Conservation (phyloP, 2,797 vertebrate genomes). For the Parambassis ranga region DNA sequence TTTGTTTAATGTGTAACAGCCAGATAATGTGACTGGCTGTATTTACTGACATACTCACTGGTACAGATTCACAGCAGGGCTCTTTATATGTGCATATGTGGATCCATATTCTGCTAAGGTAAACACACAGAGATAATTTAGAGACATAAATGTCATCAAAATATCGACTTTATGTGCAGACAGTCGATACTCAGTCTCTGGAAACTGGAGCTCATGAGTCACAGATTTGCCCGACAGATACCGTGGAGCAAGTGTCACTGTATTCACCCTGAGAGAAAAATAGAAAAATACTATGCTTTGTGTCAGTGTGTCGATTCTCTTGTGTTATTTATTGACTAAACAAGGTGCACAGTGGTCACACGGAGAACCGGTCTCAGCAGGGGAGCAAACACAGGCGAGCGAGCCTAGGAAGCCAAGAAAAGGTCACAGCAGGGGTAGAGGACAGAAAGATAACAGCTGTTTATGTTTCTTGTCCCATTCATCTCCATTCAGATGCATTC, state of each 20-base stretch:
- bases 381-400: slow-evolving; percentile 35
- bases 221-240: slow-evolving; percentile 37
- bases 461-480: slow-evolving; percentile 68
- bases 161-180: slow-evolving; percentile 17
- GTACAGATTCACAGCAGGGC: background rate
- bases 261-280: slow-evolving; percentile 30
- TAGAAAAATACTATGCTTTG: slow-evolving; percentile 49
- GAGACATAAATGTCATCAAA: background rate
- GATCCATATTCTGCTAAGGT: slow-evolving; percentile 29
- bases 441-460: slow-evolving; percentile 63
- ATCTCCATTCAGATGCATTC: slow-evolving; percentile 53
- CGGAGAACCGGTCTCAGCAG: slow-evolving; percentile 27
- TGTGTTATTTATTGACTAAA: slow-evolving; percentile 54
- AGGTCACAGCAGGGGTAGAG: slow-evolving; percentile 52
- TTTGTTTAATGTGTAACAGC: slow-evolving; percentile 47
- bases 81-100: background rate
- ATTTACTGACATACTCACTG: background rate
- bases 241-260: slow-evolving; percentile 39
- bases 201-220: slow-evolving; percentile 30
- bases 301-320: slow-evolving; percentile 30
- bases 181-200: slow-evolving; percentile 37
- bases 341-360: slow-evolving; percentile 35
- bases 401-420: slow-evolving; percentile 1
- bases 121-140: slow-evolving; percentile 5
- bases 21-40: background rate